These are phyloP conservation scores for Cryptoblepharus egeriae DNA, from an alignment of 2,797 vertebrate species.

Conservation along the genomic window DNA sequence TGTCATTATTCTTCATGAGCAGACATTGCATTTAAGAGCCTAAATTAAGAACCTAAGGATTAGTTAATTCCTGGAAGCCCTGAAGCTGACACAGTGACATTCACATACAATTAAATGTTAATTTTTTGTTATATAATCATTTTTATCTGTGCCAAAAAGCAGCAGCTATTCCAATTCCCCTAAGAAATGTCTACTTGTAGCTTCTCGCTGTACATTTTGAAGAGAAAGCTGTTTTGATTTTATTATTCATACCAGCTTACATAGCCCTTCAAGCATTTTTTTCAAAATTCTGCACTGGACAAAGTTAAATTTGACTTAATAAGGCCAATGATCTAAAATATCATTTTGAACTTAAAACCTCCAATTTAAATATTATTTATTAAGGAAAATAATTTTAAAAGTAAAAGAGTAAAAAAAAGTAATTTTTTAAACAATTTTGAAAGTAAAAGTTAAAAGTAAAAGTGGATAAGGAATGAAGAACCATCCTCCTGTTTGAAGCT, in stretches of 20 bases:
- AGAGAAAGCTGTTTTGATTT: background rate
- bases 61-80: background rate
- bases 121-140: background rate
- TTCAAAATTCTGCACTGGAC: conserved; percentile 7
- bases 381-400: background rate
- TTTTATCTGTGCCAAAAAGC: conserved; percentile 15
- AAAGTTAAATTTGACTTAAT: conserved; percentile 37
- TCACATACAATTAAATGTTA: conserved; percentile 1
- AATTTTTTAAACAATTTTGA: too few species aligned
- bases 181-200: background rate
- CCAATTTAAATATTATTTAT: background rate
- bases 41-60: conserved; percentile 2
- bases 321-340: background rate
- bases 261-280: background rate
- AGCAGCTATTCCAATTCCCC: background rate
- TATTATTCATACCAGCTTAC: background rate
- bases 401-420: background rate
- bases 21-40: background rate
- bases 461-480: background rate
- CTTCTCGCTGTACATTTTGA: conserved; percentile 4
- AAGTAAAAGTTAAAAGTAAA: background rate
- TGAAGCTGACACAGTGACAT: background rate
- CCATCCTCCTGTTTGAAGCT: background rate
- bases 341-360: conserved; percentile 1
- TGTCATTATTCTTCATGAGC: background rate